Conservation (phyloP, 2,113 vertebrate species). For the Scomber scombrus region DNA sequence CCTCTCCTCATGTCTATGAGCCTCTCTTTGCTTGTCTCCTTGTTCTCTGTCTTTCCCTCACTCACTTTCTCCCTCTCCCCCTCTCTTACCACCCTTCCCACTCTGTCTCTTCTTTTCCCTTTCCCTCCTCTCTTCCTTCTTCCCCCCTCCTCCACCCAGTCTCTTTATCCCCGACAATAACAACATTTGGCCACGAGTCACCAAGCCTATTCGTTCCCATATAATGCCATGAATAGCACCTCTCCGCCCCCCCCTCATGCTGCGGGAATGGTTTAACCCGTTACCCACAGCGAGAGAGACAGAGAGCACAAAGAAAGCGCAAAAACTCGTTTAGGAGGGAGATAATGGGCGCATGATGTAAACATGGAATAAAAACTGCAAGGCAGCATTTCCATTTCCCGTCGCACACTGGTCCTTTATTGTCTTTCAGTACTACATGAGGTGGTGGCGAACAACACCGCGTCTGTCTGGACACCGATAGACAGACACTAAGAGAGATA, state of each 20-base stretch:
- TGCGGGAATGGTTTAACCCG: slow-evolving; percentile 78
- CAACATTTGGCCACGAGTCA: slow-evolving; percentile 82
- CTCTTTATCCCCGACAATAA: slow-evolving; percentile 74
- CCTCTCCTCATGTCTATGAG: too few relatives aligned
- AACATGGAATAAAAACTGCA: slow-evolving; percentile 69
- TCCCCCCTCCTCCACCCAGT: neutral
- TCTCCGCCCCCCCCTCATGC: slow-evolving; percentile 20
- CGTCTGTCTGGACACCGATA: slow-evolving; percentile 49
- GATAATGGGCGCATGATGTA: slow-evolving; percentile 64
- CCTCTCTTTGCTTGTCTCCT: too few relatives aligned
- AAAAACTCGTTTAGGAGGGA: slow-evolving; percentile 27
- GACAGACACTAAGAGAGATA: slow-evolving; percentile 30
- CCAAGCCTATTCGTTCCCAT: slow-evolving; percentile 68
- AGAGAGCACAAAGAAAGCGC: slow-evolving; percentile 73
- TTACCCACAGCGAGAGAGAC: slow-evolving; percentile 53
- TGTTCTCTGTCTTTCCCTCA: neutral
- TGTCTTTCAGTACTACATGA: slow-evolving; percentile 63
- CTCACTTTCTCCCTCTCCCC: neutral
- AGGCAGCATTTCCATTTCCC: slow-evolving; percentile 54
- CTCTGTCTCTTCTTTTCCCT: neutral
- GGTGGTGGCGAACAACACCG: slow-evolving; percentile 25
- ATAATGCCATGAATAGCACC: slow-evolving; percentile 51
- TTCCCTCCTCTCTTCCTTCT: neutral
- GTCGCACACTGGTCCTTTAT: slow-evolving; percentile 54
- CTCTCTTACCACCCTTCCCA: neutral